Evolutionary conservation across 2,888 invertebrate species (phyloP).

Genomic region (Proisotoma minuta): DNA sequence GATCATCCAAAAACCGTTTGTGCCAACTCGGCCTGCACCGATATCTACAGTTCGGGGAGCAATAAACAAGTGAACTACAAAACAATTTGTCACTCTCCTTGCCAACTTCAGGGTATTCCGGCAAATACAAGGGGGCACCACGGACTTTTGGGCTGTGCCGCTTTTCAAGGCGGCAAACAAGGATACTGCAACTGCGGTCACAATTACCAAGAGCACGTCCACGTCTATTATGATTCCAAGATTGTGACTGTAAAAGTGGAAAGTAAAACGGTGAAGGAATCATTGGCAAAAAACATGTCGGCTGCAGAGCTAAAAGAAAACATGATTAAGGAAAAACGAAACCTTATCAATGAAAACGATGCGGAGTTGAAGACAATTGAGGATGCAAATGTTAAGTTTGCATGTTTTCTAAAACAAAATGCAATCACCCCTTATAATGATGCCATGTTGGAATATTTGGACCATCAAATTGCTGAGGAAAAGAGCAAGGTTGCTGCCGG

Average conservation of each 20-base stretch:
- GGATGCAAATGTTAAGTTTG: constrained; percentile 16
- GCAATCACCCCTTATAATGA: constrained; percentile 36
- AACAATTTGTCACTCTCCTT: constrained; percentile 21
- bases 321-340: not conserved
- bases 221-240: constrained; percentile 26
- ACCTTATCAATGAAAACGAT: constrained; percentile 7
- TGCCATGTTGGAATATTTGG: constrained; percentile 24
- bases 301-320: constrained; percentile 2
- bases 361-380: constrained; percentile 20
- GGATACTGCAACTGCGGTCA: not conserved
- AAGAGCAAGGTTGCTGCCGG: constrained; percentile 7
- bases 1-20: constrained; percentile 26
- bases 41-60: not conserved
- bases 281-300: not conserved
- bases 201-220: constrained; percentile 22
- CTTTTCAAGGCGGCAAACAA: not conserved
- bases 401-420: constrained; percentile 23
- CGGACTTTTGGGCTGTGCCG: constrained; percentile 5
- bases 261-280: constrained; percentile 2
- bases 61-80: constrained; percentile 1
- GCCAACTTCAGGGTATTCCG: not conserved
- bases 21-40: not conserved
- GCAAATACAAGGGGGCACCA: constrained; percentile 10
- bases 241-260: constrained; percentile 9
- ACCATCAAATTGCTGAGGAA: constrained; percentile 24